Base-by-base conservation (phyloP, 2,888 invertebrate genomes). In the Zygothrica quintamaculata region DNA sequence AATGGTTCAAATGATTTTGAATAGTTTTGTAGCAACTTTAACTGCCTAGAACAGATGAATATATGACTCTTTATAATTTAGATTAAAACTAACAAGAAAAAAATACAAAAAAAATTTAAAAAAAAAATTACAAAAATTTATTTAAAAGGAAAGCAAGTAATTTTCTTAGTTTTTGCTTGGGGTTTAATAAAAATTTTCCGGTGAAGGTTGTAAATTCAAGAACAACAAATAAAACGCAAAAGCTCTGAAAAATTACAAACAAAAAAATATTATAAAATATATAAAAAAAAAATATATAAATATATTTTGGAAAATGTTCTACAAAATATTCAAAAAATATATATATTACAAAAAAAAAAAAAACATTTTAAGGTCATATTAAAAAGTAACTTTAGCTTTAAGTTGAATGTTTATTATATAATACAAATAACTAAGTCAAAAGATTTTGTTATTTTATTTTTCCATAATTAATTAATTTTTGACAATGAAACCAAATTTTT, bases 31-130 rank as follows among this genome's bases (percentile, higher is more conserved):
- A 85, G 66, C 77, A 69, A 77, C 73, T 78, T 81, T 80, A 86
- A 87, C 88, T 87, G 87, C 87, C 88, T 74, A 79, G 78, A 77
- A 84, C 84, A 86, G 75, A 84, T 70, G 76, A 78, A 80, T 71
- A 74, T 66, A 67, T n/a, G n/a, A n/a, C 48, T 39, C 31, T 46
- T 66, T 71, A 61, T 80, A 78, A 58, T 69, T 74, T 77, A 87
- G 76, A 67, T 50, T 61, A 78, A 74, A 72, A 65, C 55, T 31
- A 60, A 66, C 53, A 55, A 53, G 22, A 48, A 70, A 25, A 47
- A 68, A 57, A 51, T 64, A 53, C 46, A 55, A 11, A 56, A 37
- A 34, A 11, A n/a, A 7, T 9, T 1, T 12, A 8, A 60, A 13
- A 33, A 25, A 40, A 15, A 12, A 46, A 51, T 25, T 26, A 39